These are phyloP conservation scores for Ascaphus truei DNA, from an alignment of 2,113 vertebrate species.

Conservation along the genomic window DNA sequence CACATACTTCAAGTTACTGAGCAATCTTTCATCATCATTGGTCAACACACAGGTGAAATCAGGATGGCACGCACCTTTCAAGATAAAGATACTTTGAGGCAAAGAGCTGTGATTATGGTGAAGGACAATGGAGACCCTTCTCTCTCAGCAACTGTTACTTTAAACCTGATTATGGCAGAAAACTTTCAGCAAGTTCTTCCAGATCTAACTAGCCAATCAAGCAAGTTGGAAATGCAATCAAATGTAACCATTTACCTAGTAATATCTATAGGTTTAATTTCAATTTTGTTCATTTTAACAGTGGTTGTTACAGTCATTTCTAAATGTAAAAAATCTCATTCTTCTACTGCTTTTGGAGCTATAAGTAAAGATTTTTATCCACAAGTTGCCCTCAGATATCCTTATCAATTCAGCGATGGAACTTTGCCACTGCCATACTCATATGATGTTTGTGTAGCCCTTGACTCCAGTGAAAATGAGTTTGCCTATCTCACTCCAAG, in stretches of 20 bases:
- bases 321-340: neutral
- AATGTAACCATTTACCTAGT: constrained; percentile 59
- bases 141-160: constrained; percentile 19
- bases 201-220: neutral
- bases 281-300: constrained; percentile 56
- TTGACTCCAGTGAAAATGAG: constrained; percentile 3
- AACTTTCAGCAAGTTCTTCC: constrained; percentile 55
- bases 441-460: constrained; percentile 1
- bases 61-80: constrained; percentile 57
- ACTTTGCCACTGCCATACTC: neutral
- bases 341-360: neutral
- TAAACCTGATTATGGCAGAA: constrained; percentile 62
- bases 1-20: constrained; percentile 66
- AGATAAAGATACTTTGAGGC: constrained; percentile 64
- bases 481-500: neutral
- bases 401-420: neutral
- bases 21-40: constrained; percentile 65
- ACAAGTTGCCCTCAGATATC: neutral
- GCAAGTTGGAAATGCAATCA: constrained; percentile 47
- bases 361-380: neutral
- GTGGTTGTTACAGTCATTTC: neutral
- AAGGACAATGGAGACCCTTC: constrained; percentile 63
- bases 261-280: constrained; percentile 61
- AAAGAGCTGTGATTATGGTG: constrained; percentile 62
- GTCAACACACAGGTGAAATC: constrained; percentile 67